Evolutionary conservation across 2,797 vertebrate genomes (phyloP).

Genomic region (Liasis olivaceus): DNA sequence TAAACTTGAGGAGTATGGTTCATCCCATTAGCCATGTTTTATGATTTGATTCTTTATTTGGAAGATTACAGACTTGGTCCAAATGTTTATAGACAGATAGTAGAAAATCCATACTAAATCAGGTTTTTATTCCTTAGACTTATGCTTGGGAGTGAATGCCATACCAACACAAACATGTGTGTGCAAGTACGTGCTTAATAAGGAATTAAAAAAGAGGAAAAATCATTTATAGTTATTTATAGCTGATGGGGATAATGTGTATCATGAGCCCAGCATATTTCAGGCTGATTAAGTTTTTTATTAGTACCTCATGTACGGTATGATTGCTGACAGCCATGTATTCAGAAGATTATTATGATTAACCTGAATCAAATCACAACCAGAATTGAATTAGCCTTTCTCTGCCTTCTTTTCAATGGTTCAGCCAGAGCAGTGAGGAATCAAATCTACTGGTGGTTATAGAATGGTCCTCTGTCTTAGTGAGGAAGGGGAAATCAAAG

Average conservation of each 20-base stretch:
- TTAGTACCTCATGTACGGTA: neutral
- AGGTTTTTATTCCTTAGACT: neutral
- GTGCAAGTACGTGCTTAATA: neutral
- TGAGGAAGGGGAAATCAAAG: neutral
- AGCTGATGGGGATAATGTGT: constrained; percentile 22
- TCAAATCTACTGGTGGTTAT: neutral
- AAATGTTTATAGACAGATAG: neutral
- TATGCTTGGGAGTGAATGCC: neutral
- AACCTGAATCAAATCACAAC: neutral
- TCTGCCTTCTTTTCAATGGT: neutral
- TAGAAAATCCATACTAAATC: neutral
- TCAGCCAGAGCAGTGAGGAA: neutral
- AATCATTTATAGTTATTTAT: constrained; percentile 20
- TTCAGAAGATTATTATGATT: constrained; percentile 1
- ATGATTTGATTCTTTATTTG: neutral
- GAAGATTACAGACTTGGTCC: neutral
- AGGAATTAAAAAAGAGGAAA: neutral
- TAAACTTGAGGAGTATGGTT: neutral
- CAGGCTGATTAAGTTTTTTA: constrained; percentile 27
- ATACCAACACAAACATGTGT: no score
- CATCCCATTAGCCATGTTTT: no score
- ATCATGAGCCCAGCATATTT: constrained; percentile 16
- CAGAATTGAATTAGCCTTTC: neutral
- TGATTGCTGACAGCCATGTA: constrained; percentile 10
- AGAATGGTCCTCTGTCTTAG: neutral